These are phyloP conservation scores for Drosophila ercepeae DNA, from an alignment of 1,140 invertebrate species.

Conservation along the genomic window DNA sequence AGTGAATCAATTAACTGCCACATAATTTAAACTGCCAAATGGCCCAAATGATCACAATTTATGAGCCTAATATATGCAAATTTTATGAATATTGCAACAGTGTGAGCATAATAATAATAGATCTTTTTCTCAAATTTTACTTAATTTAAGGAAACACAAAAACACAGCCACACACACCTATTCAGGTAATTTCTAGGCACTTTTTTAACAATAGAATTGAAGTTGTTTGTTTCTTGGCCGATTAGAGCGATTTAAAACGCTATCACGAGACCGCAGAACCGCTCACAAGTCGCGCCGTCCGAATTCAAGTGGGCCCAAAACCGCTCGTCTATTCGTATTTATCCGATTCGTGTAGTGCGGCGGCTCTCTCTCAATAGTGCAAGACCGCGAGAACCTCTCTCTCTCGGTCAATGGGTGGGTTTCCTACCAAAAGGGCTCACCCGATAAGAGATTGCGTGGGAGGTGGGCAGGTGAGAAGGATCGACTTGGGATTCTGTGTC, in stretches of 20 bases:
- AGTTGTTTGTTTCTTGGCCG: slow-evolving; percentile 8
- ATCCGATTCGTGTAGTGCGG: no score
- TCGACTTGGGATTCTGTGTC: neutral
- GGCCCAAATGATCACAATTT: slow-evolving; percentile 14
- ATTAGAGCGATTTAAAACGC: slow-evolving; percentile 20
- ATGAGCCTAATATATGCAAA: neutral
- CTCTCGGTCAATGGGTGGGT: neutral
- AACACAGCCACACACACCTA: slow-evolving; percentile 32
- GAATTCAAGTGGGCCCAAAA: slow-evolving; percentile 9
- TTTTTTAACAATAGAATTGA: slow-evolving; percentile 17
- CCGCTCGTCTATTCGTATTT: no score
- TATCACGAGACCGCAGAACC: slow-evolving; percentile 24
- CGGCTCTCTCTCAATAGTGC: no score
- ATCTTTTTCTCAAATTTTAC: slow-evolving; percentile 4
- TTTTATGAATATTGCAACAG: slow-evolving; percentile 1
- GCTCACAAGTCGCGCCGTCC: slow-evolving; percentile 27
- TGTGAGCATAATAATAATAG: slow-evolving; percentile 30
- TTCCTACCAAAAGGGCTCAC: neutral
- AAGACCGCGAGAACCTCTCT: neutral
- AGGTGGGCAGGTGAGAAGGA: neutral
- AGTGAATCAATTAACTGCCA: slow-evolving; percentile 33
- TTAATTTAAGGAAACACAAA: slow-evolving; percentile 11
- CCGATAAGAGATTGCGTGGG: slow-evolving; percentile 4
- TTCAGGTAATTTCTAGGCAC: slow-evolving; percentile 21
- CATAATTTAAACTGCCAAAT: slow-evolving; percentile 10